Evolutionary conservation across 2,797 vertebrate species (phyloP).

Genomic region (Lithobates pipiens): DNA sequence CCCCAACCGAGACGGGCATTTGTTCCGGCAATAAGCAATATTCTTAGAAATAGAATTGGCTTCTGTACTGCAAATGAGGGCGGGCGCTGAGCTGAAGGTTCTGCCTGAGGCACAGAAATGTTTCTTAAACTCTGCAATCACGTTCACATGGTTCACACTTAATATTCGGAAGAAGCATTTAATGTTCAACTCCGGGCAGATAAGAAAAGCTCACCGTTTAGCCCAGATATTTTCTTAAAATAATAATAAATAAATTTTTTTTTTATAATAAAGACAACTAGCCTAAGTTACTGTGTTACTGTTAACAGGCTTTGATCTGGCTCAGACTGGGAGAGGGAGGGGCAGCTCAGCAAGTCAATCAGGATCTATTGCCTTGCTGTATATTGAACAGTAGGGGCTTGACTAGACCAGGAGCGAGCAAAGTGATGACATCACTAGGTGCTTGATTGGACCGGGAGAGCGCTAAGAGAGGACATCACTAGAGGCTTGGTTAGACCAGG

Average conservation of each 20-base stretch:
- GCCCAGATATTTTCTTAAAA: background rate
- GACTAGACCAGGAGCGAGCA: too few species aligned
- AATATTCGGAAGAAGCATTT: background rate
- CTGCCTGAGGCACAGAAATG: constrained; percentile 6
- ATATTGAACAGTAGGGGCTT: too few species aligned
- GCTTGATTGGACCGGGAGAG: too few species aligned
- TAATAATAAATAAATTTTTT: too few species aligned
- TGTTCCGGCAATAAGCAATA: background rate
- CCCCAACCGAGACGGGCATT: constrained; percentile 3
- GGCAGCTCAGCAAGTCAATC: too few species aligned
- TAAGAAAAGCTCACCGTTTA: background rate
- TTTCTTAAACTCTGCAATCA: constrained; percentile 6
- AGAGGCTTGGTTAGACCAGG: too few species aligned
- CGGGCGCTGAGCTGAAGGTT: constrained; percentile 1
- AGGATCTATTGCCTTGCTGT: too few species aligned
- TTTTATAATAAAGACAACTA: background rate
- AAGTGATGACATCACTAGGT: too few species aligned
- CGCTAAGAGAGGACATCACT: too few species aligned
- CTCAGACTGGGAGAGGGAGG: background rate
- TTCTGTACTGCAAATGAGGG: constrained; percentile 6
- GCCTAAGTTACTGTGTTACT: background rate
- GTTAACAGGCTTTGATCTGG: background rate
- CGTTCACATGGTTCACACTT: background rate
- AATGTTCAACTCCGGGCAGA: background rate
- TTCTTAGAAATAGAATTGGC: background rate